Evolutionary conservation across 1,140 invertebrate genomes (phyloP), one percentile per base, ranked within the genome.

Genomic region (Bombus haemorrhoidalis): DNA sequence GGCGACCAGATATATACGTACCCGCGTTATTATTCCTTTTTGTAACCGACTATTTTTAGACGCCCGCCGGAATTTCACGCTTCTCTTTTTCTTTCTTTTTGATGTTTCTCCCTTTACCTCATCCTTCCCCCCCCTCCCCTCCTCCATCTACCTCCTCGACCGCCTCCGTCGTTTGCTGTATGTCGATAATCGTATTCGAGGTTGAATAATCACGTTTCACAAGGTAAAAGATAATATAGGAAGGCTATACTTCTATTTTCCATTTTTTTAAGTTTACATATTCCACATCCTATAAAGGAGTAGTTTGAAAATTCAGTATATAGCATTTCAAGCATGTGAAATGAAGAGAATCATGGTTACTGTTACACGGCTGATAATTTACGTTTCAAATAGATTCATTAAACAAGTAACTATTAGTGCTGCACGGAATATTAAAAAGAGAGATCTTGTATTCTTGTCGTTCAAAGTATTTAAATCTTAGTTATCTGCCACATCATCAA

Each of bases 31-130:
- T 89, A 85, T 92, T 87, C 86, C 80, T 87, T 87, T 91, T 90
- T 87, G 74, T 86, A 83, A 83, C 57, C 57, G 73, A 84, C 87
- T 92, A 92, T 91, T 92, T 92, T 92, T 92, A 91, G 91, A 88
- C 69, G n/a, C 39, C 62, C 78, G 69, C 76, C 82, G 88, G 83
- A 91, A 92, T 92, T 86, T 81, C 86, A 81, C 85, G 86, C 81
- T 62, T 83, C 75, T 80, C 72, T 80, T 74, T 62, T 69, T 83
- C 53, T 72, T 77, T 79, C 64, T 86, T 39, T 69, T 57, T 22
- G 15, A 25, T 72, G 76, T 84, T 80, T 78, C 39, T 80, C 43
- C 66, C 25, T 78, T 77, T 64, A 53, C 18, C 53, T 83, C 39
- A 25, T 73, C 32, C 18, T 39, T 78, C 47, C 82, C 80, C 25